Percentiles rank a stretch among this genome's conserved stretches.
Evolutionary conservation across 2,888 invertebrate species (phyloP).

Genomic region (Sussaba pulchella): DNA sequence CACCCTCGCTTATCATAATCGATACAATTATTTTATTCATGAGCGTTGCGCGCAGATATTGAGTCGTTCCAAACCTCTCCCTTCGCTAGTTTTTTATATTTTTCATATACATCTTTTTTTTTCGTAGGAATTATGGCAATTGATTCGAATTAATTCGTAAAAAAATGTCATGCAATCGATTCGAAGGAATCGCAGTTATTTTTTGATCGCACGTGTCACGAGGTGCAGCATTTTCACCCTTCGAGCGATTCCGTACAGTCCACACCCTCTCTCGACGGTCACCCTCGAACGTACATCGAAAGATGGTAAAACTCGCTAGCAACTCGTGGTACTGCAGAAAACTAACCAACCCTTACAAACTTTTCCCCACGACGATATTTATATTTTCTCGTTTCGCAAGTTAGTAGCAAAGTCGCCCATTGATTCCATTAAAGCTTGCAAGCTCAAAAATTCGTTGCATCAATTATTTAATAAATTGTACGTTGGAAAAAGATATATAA

Average conservation of each 20-base stretch:
- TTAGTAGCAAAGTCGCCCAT: background rate
- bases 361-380: background rate
- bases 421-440: background rate
- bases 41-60: background rate
- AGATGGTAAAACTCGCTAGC: slow-evolving; percentile 54
- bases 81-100: background rate
- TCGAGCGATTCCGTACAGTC: slow-evolving; percentile 38
- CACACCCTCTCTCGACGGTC: slow-evolving; percentile 59
- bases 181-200: no score
- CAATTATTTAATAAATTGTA: no score
- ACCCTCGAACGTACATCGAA: slow-evolving; percentile 34
- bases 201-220: slow-evolving; percentile 60
- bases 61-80: background rate
- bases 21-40: background rate
- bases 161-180: background rate
- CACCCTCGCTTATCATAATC: background rate
- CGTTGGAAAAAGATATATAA: no score
- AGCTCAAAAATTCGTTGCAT: no score
- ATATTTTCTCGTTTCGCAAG: background rate
- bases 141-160: no score
- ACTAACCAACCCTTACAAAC: background rate
- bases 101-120: no score
- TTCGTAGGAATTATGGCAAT: no score
- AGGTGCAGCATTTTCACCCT: slow-evolving; percentile 47
- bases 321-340: slow-evolving; percentile 29